phyloP scores from a whole-genome alignment of 1,140 invertebrate genomes.

The Ctenoplectra terminalis region DNA sequence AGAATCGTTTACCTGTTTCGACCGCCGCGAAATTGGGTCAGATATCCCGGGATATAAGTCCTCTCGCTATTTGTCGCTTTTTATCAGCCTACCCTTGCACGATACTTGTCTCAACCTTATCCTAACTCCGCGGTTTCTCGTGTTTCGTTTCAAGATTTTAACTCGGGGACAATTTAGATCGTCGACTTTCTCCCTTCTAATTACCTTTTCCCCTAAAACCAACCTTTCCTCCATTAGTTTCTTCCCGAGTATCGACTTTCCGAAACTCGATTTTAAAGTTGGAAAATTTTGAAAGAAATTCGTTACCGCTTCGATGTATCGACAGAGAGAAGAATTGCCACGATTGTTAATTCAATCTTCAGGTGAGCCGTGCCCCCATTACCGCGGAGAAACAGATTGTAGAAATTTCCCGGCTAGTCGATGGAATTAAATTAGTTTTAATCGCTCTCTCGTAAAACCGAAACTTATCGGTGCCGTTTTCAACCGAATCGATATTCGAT shows the following conservation, averaged over 20 bases:
- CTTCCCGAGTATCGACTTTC: too few species aligned
- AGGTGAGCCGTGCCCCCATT: not conserved
- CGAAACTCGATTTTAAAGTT: too few species aligned
- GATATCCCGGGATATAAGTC: slow-evolving; percentile 36
- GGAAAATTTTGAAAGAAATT: not conserved
- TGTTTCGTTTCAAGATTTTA: slow-evolving; percentile 17
- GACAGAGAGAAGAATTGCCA: not conserved
- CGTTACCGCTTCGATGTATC: not conserved
- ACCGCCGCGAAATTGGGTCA: slow-evolving; percentile 38
- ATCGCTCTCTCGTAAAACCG: slow-evolving; percentile 5
- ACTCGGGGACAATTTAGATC: slow-evolving; percentile 14
- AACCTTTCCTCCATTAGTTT: too few species aligned
- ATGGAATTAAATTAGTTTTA: slow-evolving; percentile 26
- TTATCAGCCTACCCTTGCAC: slow-evolving; percentile 32
- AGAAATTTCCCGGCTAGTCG: not conserved
- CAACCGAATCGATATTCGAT: slow-evolving; percentile 22
- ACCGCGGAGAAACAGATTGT: not conserved
- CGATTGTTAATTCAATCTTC: slow-evolving; percentile 11
- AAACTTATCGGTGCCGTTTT: not conserved
- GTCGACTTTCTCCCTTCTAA: not conserved
- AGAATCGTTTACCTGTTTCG: slow-evolving; percentile 36
- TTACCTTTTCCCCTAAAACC: not conserved
- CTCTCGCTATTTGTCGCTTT: slow-evolving; percentile 21
- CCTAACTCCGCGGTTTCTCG: not conserved
- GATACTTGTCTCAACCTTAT: slow-evolving; percentile 14